Conservation (phyloP, 2,888 invertebrate genomes). For the Acronicta leporina region DNA sequence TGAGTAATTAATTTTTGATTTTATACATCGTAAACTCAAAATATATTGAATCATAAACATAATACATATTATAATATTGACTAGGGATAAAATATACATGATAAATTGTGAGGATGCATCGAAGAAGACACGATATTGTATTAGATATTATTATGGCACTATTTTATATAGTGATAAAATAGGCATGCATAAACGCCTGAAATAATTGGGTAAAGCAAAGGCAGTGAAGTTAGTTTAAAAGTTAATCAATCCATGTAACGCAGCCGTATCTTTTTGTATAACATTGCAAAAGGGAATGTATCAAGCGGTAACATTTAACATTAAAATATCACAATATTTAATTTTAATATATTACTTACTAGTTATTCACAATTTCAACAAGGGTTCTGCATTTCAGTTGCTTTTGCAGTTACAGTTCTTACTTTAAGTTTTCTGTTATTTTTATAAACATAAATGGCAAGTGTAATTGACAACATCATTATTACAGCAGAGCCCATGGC, state of each 20-base stretch:
- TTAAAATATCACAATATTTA: constrained; percentile 72
- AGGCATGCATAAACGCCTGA: constrained; percentile 73
- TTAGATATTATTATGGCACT: constrained; percentile 78
- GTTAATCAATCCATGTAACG: constrained; percentile 55
- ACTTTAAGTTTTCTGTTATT: constrained; percentile 59
- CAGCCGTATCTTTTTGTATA: constrained; percentile 59
- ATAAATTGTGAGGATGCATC: constrained; percentile 63
- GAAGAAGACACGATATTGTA: constrained; percentile 55
- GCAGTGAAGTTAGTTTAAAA: constrained; percentile 70
- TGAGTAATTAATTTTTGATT: constrained; percentile 57
- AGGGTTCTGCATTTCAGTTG: constrained; percentile 35
- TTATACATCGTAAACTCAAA: constrained; percentile 54
- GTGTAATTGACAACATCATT: constrained; percentile 66
- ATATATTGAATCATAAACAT: constrained; percentile 45
- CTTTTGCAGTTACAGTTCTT: constrained; percentile 31
- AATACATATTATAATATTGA: constrained; percentile 65
- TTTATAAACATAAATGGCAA: constrained; percentile 68
- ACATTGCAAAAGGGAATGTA: constrained; percentile 56
- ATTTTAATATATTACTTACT: constrained; percentile 59
- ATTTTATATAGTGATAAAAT: constrained; percentile 81
- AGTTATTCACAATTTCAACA: constrained; percentile 58
- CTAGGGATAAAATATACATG: constrained; percentile 74
- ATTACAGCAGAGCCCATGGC: constrained; percentile 70
- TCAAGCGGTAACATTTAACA: constrained; percentile 49
- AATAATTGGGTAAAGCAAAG: constrained; percentile 71